These are phyloP conservation scores for Aleadryas rufinucha DNA, from an alignment of 2,113 vertebrate genomes.

Conservation along the genomic window DNA sequence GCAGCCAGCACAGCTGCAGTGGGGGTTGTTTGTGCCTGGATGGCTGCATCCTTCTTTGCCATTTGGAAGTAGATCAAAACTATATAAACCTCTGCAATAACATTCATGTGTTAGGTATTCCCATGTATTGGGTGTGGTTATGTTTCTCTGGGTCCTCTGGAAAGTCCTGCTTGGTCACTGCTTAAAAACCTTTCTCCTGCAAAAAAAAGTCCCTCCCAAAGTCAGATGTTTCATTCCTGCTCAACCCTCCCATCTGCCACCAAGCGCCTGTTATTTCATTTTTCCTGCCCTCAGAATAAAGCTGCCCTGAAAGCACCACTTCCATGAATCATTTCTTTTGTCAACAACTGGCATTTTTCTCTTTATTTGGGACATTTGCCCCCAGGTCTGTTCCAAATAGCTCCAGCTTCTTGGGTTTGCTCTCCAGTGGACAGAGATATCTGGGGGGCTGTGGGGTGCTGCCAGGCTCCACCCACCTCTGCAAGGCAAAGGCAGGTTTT, in stretches of 20 bases:
- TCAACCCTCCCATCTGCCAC: conserved; percentile 9
- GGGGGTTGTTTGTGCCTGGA: neutral
- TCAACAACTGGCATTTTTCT: neutral
- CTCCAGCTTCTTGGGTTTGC: neutral
- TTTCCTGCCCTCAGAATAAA: neutral
- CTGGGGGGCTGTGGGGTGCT: neutral
- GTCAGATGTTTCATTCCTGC: neutral
- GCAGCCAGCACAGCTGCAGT: conserved; percentile 17
- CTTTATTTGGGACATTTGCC: neutral
- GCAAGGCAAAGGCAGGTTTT: neutral
- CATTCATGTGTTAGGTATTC: neutral
- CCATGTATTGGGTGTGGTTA: neutral
- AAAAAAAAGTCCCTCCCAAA: neutral
- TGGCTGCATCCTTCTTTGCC: neutral
- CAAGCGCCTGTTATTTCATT: neutral
- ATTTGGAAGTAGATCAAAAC: neutral
- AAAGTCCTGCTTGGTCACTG: neutral
- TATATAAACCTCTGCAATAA: neutral
- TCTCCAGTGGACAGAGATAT: neutral
- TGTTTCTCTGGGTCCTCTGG: neutral
- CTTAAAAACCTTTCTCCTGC: neutral
- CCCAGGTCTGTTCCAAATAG: neutral
- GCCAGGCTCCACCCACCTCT: neutral
- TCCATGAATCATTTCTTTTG: neutral
- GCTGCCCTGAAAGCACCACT: neutral